A percentile compares a stretch with the other conserved stretches of the same genome.
Evolutionary conservation across 2,888 invertebrate genomes (phyloP).

Genomic region (Drymonia ruficornis): DNA sequence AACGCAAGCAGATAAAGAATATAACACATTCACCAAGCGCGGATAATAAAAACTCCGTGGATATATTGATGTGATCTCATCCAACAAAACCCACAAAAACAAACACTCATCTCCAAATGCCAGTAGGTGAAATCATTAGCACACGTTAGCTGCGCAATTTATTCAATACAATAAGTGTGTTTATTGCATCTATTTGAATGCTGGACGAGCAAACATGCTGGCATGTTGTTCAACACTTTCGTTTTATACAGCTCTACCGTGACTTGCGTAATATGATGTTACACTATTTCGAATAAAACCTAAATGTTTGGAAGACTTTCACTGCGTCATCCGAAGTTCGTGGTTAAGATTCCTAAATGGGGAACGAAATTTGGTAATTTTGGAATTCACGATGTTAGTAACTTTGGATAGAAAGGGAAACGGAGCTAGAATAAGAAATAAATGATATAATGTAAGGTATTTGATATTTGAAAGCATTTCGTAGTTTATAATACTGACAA

Average conservation of each 20-base stretch:
- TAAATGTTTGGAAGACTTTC: conserved; percentile 34
- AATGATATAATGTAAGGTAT: too few species aligned
- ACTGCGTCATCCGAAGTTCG: conserved; percentile 7
- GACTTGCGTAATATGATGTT: conserved; percentile 26
- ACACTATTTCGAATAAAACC: conserved; percentile 23
- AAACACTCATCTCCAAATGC: conserved; percentile 7
- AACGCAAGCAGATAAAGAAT: neutral
- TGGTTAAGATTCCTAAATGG: conserved; percentile 27
- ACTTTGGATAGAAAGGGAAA: too few species aligned
- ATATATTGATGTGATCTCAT: conserved; percentile 3
- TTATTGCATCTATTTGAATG: conserved; percentile 16
- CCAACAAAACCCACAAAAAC: conserved; percentile 10
- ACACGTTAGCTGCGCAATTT: conserved; percentile 14
- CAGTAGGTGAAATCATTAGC: conserved; percentile 11
- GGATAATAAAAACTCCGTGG: conserved; percentile 1
- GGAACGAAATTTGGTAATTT: too few species aligned
- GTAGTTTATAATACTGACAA: too few species aligned
- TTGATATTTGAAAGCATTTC: too few species aligned
- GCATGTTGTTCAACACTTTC: conserved; percentile 23
- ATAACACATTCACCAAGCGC: neutral
- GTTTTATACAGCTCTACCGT: conserved; percentile 23
- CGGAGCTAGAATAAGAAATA: conserved; percentile 9
- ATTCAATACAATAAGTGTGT: conserved; percentile 15
- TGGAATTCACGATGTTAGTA: too few species aligned
- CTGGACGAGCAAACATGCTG: conserved; percentile 6